Base-by-base conservation (phyloP, 2,888 invertebrate genomes). In the Eristalis arbustorum region DNA sequence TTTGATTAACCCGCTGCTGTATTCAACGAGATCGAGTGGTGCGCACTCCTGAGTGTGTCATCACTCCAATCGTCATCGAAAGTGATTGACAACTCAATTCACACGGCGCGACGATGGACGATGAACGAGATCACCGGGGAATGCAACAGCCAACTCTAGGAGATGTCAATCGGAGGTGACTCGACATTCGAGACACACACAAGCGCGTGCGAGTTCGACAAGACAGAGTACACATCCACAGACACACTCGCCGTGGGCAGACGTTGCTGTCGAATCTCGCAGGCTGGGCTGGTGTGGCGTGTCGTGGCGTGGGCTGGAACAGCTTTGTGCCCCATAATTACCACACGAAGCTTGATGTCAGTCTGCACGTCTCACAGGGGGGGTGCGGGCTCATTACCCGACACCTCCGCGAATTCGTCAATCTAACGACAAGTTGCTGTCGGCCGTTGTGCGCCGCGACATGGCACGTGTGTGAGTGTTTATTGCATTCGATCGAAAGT, bases 331-430 rank as follows among this genome's bases (percentile, higher is more conserved):
- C 72, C 62, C 82, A 77, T 83, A 83, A 83, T 83, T 77, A 77
- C 67, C n/a, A 40, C 18, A 22, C 25, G 18, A 14, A 25, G 59
- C 37, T 31, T 1, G 31, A 31, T 31, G 10, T 31, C 8, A 31
- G 31, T 31, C 31, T 61, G 40, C 23, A 22, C 28, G 67, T 68
- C 49, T 31, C 31, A 57, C 49, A 71, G 61, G 73, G 74, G 3
- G 69, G 8, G 31, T 1, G 31, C 1, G 79, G 79, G 66, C 84
- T 84, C 75, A 84, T 80, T 84, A 80, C 84, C 37, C 49, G 73
- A 75, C 84, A 84, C 84, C 84, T 84, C 79, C 49, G 71, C 75
- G 61, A 80, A 79, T 84, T 79, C 74, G 69, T 78, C 73, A 78
- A 71, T 84, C 69, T 80, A n/a, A 49, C 49, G 49, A 49, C 49